Conservation (phyloP, 2,113 vertebrate species). For the Ameiurus melas region DNA sequence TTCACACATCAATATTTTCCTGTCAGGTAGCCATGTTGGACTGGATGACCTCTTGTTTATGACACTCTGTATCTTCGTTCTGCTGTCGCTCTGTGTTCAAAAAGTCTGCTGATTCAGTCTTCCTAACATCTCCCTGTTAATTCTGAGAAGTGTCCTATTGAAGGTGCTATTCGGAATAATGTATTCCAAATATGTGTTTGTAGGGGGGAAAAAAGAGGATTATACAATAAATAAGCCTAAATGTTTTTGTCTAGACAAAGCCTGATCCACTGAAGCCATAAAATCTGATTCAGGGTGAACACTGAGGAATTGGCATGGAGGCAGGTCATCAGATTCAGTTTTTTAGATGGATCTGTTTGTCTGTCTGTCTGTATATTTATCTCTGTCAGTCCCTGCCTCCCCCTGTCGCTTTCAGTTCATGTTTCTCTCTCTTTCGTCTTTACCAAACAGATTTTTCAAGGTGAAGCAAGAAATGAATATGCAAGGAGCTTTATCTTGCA, state of each 20-base stretch:
- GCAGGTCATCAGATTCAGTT: constrained; percentile 18
- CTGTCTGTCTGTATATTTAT: constrained; percentile 15
- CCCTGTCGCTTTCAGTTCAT: constrained; percentile 22
- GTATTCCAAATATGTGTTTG: background rate
- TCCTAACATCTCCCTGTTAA: background rate
- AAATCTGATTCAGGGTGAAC: constrained; percentile 2
- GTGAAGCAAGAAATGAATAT: constrained; percentile 46
- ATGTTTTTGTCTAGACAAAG: background rate
- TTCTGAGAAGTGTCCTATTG: background rate
- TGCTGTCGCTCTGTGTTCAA: constrained; percentile 12
- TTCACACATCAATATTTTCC: constrained; percentile 50
- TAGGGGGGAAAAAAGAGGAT: background rate
- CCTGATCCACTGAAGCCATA: background rate
- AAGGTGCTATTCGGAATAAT: background rate
- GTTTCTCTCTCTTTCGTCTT: constrained; percentile 25
- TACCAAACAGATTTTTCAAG: constrained; percentile 25
- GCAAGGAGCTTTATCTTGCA: constrained; percentile 39
- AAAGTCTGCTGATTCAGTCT: background rate
- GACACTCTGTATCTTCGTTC: background rate
- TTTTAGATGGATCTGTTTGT: constrained; percentile 6
- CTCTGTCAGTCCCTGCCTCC: background rate
- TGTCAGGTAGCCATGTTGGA: constrained; percentile 38
- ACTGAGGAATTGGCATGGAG: background rate
- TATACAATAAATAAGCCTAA: constrained; percentile 9
- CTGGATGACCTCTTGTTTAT: constrained; percentile 39